These are phyloP conservation scores for Porites lutea DNA, from an alignment of 64 coral and sea anemone genomes.

Conservation along the genomic window DNA sequence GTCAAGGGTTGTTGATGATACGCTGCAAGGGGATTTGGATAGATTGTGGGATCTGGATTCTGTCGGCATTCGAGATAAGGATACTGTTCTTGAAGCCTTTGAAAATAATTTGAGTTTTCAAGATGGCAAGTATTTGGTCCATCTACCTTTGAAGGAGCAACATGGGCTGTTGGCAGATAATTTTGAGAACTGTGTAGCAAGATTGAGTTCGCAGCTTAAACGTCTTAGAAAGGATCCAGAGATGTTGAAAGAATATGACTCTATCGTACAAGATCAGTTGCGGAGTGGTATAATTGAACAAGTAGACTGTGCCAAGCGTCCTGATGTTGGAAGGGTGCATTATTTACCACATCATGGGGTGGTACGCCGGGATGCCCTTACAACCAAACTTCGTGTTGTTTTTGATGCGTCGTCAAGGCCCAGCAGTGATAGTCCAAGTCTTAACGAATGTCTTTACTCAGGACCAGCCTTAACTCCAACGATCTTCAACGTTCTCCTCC, in stretches of 20 bases:
- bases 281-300: slow-evolving; percentile 18
- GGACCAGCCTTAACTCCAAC: no score
- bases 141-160: slow-evolving; percentile 42
- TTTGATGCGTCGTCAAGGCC: no score
- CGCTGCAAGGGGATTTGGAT: no score
- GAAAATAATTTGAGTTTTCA: slow-evolving; percentile 6
- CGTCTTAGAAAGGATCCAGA: slow-evolving; percentile 23
- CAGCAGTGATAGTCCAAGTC: no score
- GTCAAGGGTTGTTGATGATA: no score
- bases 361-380: slow-evolving; percentile 19
- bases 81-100: slow-evolving; percentile 42
- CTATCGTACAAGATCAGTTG: slow-evolving; percentile 25
- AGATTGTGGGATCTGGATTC: slow-evolving; percentile 44
- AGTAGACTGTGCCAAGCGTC: background rate
- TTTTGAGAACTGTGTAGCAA: background rate
- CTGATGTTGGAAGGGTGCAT: slow-evolving; percentile 22
- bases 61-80: slow-evolving; percentile 1
- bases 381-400: no score
- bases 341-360: slow-evolving; percentile 35
- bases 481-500: no score
- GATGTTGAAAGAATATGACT: slow-evolving; percentile 11
- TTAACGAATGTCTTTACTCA: no score
- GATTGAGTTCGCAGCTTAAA: slow-evolving; percentile 16
- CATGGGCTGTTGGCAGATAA: slow-evolving; percentile 32
- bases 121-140: slow-evolving; percentile 32